Evolutionary conservation across 1,140 invertebrate species (phyloP).

Genomic region (Nymphalis io): DNA sequence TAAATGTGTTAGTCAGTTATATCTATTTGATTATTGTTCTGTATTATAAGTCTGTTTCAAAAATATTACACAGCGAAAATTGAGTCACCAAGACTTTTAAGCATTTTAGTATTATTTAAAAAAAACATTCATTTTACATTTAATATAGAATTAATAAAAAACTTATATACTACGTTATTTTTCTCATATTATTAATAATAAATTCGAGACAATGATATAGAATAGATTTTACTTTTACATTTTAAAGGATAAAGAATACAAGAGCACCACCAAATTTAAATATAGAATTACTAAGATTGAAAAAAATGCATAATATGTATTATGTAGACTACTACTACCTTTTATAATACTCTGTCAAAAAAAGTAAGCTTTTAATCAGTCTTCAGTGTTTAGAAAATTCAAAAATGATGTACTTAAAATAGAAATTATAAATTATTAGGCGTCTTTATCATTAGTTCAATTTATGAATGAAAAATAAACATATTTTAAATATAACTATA

Average conservation of each 20-base stretch:
- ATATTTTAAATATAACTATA: neutral
- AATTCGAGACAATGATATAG: conserved; percentile 34
- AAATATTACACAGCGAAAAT: too few relatives aligned
- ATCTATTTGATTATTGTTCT: too few relatives aligned
- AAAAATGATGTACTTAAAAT: conserved; percentile 31
- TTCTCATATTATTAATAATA: conserved; percentile 24
- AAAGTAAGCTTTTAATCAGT: conserved; percentile 34
- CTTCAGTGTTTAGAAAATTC: conserved; percentile 19
- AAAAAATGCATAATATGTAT: neutral
- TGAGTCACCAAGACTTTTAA: neutral
- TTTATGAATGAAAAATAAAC: neutral
- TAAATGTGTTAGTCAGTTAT: too few relatives aligned
- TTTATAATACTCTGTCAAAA: conserved; percentile 7
- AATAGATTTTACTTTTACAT: neutral
- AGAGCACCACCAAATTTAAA: conserved; percentile 25
- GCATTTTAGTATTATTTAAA: neutral
- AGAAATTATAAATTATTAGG: neutral
- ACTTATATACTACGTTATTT: conserved; percentile 1
- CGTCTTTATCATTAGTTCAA: neutral
- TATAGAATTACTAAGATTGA: neutral
- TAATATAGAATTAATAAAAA: conserved; percentile 5
- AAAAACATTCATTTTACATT: conserved; percentile 14
- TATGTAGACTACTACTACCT: neutral
- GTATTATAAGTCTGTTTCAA: too few relatives aligned
- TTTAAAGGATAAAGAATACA: conserved; percentile 15